Evolutionary conservation across 2,113 vertebrate genomes (phyloP), one percentile per base, ranked within the genome.

Genomic region (Limnothrissa miodon): DNA sequence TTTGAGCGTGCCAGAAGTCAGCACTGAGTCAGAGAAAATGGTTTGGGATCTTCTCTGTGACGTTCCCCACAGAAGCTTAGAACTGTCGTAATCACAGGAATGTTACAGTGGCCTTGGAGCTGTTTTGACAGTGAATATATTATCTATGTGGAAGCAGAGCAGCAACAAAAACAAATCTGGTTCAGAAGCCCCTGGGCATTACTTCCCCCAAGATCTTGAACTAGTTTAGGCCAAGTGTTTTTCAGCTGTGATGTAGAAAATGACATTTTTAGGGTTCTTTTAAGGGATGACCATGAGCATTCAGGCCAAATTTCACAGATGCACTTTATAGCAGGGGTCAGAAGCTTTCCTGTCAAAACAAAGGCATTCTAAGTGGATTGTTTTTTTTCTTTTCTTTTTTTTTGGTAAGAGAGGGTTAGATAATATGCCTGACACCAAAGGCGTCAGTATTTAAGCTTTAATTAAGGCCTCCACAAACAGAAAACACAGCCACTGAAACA

Each of bases 211-310:
- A 33, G 66, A 74, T 74, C 33, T 36, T 74, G 66, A 74, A 33
- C 66, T 74, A 36, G 17, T 74, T 13, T 36, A 36, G 66, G 56
- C 45, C 80, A 83, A 39, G 62, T 2, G 44, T 81, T 74, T 74
- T 74, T 74, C 66, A 74, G 33, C 66, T 74, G 66, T 74, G 66
- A 74, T 15, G 29, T 74, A 74, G 33, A 66, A 29, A 70, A 36
- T 39, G 81, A 51, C 25, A 33, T 74, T 74, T 74, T 74, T 74
- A 33, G 29, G 36, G 66, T 29, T 29, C 15, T 74, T 45, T 82
- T 45, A 53, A 87, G 66, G 79, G 80, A 80, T 51, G 79, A 59
- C 25, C 23, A 36, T 82, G 56, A 51, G 48, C 78, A 42, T 19
- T 23, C 21, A 51, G 45, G 21, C 33, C 42, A 85, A 42, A 56